These are phyloP conservation scores for Sinonovacula constricta DNA, from an alignment of 1,140 invertebrate species.

Conservation along the genomic window DNA sequence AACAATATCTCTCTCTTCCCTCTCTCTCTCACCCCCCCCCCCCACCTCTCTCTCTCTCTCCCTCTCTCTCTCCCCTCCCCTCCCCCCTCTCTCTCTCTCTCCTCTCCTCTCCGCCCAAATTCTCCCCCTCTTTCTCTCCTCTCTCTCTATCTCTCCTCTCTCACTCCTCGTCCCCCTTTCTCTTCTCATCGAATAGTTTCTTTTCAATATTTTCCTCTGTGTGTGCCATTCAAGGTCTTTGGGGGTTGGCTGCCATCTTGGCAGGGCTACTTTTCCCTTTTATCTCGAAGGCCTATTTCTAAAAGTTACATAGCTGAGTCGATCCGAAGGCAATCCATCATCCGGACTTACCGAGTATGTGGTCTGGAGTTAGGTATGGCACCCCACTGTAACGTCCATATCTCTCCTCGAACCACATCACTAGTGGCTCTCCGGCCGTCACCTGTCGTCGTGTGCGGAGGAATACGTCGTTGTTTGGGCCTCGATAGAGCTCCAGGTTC, in stretches of 20 bases:
- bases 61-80: too few relatives aligned
- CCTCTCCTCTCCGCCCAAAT: neutral
- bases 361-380: slow-evolving; percentile 88
- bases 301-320: too few relatives aligned
- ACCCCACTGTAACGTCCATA: slow-evolving; percentile 84
- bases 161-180: too few relatives aligned
- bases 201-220: too few relatives aligned
- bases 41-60: too few relatives aligned
- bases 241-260: too few relatives aligned
- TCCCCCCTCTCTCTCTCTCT: too few relatives aligned
- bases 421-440: slow-evolving; percentile 82
- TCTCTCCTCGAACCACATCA: slow-evolving; percentile 90
- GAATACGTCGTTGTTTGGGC: slow-evolving; percentile 59
- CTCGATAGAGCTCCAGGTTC: slow-evolving; percentile 81
- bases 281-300: neutral
- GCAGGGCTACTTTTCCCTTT: neutral
- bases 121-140: neutral
- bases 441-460: slow-evolving; percentile 78
- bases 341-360: slow-evolving; percentile 86
- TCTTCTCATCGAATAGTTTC: too few relatives aligned
- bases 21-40: too few relatives aligned
- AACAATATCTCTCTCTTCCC: too few relatives aligned
- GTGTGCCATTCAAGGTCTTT: too few relatives aligned
- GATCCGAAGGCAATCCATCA: neutral
- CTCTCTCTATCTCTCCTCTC: too few relatives aligned